These are phyloP conservation scores for Galagoides demidoff DNA, from an alignment of 2,797 vertebrate genomes.

Conservation along the genomic window DNA sequence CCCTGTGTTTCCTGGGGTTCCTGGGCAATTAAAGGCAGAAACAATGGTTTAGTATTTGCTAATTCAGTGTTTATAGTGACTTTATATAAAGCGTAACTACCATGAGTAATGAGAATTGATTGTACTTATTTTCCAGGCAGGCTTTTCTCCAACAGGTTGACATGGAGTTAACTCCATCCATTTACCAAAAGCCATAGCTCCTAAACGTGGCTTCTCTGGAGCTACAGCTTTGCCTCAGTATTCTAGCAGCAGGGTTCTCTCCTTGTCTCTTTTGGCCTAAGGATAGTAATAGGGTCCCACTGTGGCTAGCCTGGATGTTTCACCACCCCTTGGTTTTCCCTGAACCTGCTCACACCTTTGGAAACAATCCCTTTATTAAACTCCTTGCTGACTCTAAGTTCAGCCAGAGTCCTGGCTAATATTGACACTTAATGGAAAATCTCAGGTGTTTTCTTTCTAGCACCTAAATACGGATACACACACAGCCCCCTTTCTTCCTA, in stretches of 20 bases:
- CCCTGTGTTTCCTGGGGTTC: neutral
- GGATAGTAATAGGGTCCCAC: neutral
- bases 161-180: neutral
- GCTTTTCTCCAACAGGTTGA: neutral
- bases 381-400: neutral
- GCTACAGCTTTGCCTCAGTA: neutral
- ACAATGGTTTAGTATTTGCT: neutral
- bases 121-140: neutral
- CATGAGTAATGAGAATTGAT: neutral
- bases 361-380: neutral
- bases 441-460: neutral
- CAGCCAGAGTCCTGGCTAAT: neutral
- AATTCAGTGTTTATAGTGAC: neutral
- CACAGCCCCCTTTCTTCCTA: neutral
- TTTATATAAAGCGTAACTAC: neutral
- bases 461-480: neutral
- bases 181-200: neutral
- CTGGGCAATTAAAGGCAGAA: neutral
- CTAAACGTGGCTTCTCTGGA: neutral
- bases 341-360: neutral
- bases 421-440: neutral
- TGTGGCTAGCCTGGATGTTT: neutral
- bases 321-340: neutral
- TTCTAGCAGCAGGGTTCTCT: neutral
- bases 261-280: neutral